Percentiles rank a stretch among this genome's conserved stretches.
These are phyloP conservation scores for Sinocyclocheilus rhinocerous DNA, from an alignment of 2,113 vertebrate species.

Conservation along the genomic window DNA sequence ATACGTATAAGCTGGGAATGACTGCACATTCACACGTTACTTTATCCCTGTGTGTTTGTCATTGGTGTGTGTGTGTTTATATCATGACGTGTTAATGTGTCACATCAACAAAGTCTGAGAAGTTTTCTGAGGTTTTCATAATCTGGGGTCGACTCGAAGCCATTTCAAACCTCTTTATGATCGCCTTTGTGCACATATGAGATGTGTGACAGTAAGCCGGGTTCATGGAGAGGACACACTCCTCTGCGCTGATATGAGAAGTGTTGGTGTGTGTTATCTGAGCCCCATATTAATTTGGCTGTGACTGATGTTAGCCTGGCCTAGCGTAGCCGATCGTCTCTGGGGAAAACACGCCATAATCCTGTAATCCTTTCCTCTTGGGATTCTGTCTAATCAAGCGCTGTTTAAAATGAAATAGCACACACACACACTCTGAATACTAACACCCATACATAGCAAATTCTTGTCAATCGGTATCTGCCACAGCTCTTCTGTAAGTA, in stretches of 20 bases:
- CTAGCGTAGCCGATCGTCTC: slow-evolving; percentile 64
- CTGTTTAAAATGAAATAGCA: slow-evolving; percentile 65
- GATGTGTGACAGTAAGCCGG: slow-evolving; percentile 59
- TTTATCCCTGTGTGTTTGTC: background rate
- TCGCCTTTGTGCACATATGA: slow-evolving; percentile 36
- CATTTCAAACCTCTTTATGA: slow-evolving; percentile 43
- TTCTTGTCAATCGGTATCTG: background rate
- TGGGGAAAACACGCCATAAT: slow-evolving; percentile 75
- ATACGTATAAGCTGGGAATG: background rate
- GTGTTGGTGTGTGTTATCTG: slow-evolving; percentile 73
- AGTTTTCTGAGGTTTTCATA: slow-evolving; percentile 27
- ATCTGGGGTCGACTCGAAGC: slow-evolving; percentile 27
- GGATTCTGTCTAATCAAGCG: slow-evolving; percentile 74
- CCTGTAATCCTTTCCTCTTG: slow-evolving; percentile 70
- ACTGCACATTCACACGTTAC: background rate
- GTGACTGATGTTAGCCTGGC: slow-evolving; percentile 66
- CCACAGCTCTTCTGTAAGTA: slow-evolving; percentile 1
- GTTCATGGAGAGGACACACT: slow-evolving; percentile 76
- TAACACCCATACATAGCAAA: slow-evolving; percentile 43
- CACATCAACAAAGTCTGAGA: slow-evolving; percentile 24
- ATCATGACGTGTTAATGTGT: slow-evolving; percentile 35
- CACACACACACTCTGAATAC: slow-evolving; percentile 12
- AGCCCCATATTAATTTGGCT: slow-evolving; percentile 76
- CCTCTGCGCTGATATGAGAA: slow-evolving; percentile 68
- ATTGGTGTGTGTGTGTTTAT: background rate